These are phyloP conservation scores for Oxygymnocypris stewartii DNA, from an alignment of 2,113 vertebrate genomes.

Conservation along the genomic window DNA sequence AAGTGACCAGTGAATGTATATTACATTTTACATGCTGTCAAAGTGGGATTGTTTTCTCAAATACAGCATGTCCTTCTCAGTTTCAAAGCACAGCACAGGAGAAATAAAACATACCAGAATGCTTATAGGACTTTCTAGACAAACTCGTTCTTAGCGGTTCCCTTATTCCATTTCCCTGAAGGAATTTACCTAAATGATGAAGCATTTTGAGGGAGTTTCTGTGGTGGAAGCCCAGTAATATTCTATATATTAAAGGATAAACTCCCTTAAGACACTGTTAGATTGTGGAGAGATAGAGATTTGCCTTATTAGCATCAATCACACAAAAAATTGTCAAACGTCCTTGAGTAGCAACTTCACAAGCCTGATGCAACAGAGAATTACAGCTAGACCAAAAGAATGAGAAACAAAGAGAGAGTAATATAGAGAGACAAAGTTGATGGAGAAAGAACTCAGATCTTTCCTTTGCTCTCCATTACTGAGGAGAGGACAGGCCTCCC, in stretches of 20 bases:
- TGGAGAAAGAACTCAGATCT: constrained; percentile 42
- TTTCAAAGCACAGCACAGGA: neutral
- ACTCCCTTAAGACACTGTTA: neutral
- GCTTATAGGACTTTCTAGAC: neutral
- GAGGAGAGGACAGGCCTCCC: constrained; percentile 52
- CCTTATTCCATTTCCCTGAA: constrained; percentile 8
- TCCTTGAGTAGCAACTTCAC: constrained; percentile 34
- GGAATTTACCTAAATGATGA: constrained; percentile 34
- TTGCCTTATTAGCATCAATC: constrained; percentile 22
- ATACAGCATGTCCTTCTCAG: neutral
- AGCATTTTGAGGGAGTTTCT: constrained; percentile 6
- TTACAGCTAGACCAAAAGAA: neutral
- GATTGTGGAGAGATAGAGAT: neutral
- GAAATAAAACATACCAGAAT: neutral
- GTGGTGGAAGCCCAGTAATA: constrained; percentile 14
- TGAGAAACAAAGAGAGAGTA: constrained; percentile 26
- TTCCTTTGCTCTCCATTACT: constrained; percentile 38
- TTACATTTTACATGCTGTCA: neutral
- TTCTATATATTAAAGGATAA: constrained; percentile 13
- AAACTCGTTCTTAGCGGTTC: neutral
- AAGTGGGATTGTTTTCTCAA: neutral
- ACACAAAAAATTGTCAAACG: constrained; percentile 22
- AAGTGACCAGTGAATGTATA: too few species aligned
- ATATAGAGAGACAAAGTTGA: constrained; percentile 34
- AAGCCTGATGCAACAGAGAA: constrained; percentile 12